Evolutionary conservation across 2,888 invertebrate genomes (phyloP), one percentile per base, ranked within the genome.

Genomic region (Tenthredo notha): DNA sequence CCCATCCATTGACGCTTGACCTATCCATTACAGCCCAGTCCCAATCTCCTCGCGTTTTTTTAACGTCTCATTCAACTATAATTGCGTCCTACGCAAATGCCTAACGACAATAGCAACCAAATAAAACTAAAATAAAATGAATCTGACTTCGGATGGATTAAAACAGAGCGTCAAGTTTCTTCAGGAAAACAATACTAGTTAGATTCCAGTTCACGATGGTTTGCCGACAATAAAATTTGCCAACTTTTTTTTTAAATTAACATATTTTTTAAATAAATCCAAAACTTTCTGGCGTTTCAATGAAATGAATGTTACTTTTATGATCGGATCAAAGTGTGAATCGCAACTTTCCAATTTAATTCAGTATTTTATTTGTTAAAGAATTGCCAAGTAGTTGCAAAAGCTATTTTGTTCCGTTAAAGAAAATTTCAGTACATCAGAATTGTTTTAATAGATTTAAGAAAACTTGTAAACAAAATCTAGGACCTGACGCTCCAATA

Each of bases 21-120:
- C 93, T 93, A 93, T 91, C 92, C 92, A 93, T 92, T 92, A 93
- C 90, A 92, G 90, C 92, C 92, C 92, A 93, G 91, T 92, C 92
- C 93, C 92, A 92, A 91, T 92, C 89, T 83, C 83, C 83, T 83
- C 83, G 67, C 83, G 83, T 88, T 88, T 87, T 86, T 90, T 80
- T 87, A 86, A 87, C 87, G 82, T 83, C 86, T 91, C 90, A 89
- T 89, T 90, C 90, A 90, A 92, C 90, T 92, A 92, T 89, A 91
- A 91, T 91, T 92, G 91, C 91, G 88, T 91, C 91, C 92, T 92
- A 92, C 90, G 91, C 92, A 87, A 92, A 92, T 58, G 90, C 92
- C 92, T 92, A 92, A 92, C 92, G 91, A 92, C 92, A 92, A 92
- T 90, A 92, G 91, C 91, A 91, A 92, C 91, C 89, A 91, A 93